A percentile compares a stretch with the other conserved stretches of the same genome.
These are phyloP conservation scores for Ascidia mentula DNA, from an alignment of 23 tunicate genomes.

Conservation along the genomic window DNA sequence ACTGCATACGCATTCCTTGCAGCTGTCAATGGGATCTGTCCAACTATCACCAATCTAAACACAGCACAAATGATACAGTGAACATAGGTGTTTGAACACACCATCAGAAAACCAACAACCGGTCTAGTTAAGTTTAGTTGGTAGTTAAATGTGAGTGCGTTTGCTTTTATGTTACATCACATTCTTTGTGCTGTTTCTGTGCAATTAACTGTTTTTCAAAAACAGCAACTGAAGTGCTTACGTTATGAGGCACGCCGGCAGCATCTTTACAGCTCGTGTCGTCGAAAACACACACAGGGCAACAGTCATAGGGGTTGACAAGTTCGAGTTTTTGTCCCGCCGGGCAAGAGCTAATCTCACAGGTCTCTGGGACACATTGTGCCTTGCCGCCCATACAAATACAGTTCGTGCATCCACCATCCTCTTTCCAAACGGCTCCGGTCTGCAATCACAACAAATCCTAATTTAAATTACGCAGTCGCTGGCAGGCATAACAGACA, in stretches of 20 bases:
- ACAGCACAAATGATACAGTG: neutral
- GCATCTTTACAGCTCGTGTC: conserved; percentile 53
- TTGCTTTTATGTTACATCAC: too few species aligned
- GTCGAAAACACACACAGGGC: conserved; percentile 66
- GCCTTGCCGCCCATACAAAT: conserved; percentile 89
- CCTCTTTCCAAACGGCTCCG: conserved; percentile 95
- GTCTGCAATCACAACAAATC: conserved; percentile 32
- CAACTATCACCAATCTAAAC: conserved; percentile 36
- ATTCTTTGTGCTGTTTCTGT: too few species aligned
- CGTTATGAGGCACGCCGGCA: conserved; percentile 31
- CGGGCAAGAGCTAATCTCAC: conserved; percentile 81
- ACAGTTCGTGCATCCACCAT: conserved; percentile 76
- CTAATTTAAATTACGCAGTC: neutral
- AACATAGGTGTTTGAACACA: neutral
- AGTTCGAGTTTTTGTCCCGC: conserved; percentile 59
- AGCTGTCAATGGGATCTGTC: conserved; percentile 32
- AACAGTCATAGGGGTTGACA: conserved; percentile 40
- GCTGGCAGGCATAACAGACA: too few species aligned
- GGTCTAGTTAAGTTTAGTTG: too few species aligned
- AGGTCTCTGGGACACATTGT: conserved; percentile 64
- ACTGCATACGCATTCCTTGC: conserved; percentile 71
- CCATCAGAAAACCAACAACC: neutral
- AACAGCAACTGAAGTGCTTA: conserved; percentile 34
- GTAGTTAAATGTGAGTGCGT: too few species aligned
- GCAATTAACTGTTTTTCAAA: too few species aligned